Evolutionary conservation across 2,113 vertebrate genomes (phyloP).

Genomic region (Pterocles burchelli): DNA sequence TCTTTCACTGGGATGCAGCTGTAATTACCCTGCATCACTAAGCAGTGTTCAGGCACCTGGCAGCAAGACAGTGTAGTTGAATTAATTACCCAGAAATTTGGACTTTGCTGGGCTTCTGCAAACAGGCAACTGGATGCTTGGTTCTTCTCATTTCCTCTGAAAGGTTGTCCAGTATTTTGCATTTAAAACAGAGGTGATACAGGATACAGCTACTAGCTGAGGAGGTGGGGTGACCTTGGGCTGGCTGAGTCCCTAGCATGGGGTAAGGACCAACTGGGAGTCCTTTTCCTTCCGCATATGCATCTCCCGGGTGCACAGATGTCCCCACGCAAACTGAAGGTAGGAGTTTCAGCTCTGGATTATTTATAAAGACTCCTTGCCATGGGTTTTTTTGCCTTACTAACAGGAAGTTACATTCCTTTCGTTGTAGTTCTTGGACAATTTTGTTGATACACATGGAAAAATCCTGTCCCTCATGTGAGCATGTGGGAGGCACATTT

Average conservation of each 20-base stretch:
- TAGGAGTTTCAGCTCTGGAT: not conserved
- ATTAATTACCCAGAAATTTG: not conserved
- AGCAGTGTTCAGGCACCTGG: not conserved
- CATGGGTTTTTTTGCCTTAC: not conserved
- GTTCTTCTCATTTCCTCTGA: not conserved
- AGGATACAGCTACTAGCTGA: not conserved
- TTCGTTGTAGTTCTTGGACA: conserved; percentile 28
- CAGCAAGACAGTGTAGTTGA: not conserved
- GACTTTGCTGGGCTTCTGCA: not conserved
- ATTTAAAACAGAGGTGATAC: not conserved
- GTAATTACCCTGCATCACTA: not conserved
- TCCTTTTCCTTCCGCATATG: not conserved
- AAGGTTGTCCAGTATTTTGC: not conserved
- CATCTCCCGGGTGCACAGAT: rapidly evolving
- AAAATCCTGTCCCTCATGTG: not conserved
- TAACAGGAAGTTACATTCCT: conserved; percentile 48
- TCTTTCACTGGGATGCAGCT: not conserved
- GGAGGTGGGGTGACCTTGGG: not conserved
- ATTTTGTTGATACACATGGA: not conserved
- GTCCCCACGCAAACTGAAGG: not conserved
- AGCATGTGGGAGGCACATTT: conserved; percentile 18
- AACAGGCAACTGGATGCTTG: not conserved
- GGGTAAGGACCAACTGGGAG: not conserved
- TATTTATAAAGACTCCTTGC: not conserved
- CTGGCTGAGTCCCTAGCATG: not conserved